phyloP scores from a whole-genome alignment of 2,113 vertebrate genomes.

The Casuarius casuarius region DNA sequence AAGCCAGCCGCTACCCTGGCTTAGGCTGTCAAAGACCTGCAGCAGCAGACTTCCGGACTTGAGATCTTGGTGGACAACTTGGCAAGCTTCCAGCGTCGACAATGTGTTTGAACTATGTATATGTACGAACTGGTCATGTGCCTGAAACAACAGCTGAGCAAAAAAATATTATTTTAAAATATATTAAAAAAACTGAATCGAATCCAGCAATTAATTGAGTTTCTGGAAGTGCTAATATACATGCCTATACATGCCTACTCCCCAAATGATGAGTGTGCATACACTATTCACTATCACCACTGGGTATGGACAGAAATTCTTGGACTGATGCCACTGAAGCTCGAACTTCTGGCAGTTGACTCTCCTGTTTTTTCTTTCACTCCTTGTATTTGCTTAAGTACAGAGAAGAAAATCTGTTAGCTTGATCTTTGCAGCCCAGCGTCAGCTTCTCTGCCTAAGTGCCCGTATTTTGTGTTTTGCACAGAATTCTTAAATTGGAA shows the following conservation, averaged over 20 bases:
- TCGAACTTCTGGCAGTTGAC: background rate
- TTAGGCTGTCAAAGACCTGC: slow-evolving; percentile 2
- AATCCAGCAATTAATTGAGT: background rate
- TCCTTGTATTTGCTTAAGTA: background rate
- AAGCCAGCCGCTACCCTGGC: background rate
- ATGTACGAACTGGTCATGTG: background rate
- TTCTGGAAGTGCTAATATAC: background rate
- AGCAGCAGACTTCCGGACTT: slow-evolving; percentile 18
- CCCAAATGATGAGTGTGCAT: background rate
- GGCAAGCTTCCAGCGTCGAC: background rate
- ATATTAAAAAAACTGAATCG: background rate
- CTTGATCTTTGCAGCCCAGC: background rate
- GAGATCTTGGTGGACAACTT: background rate
- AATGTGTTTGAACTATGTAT: background rate
- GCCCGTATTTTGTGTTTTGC: background rate
- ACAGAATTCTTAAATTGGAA: background rate
- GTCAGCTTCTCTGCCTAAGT: background rate
- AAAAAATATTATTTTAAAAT: background rate
- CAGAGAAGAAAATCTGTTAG: background rate
- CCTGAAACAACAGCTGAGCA: background rate
- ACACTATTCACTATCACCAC: background rate
- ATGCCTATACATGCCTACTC: background rate
- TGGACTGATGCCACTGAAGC: background rate
- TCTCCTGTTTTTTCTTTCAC: background rate
- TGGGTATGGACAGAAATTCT: background rate